Base-by-base conservation (phyloP, 2,113 vertebrate species). In the Cyprinodon tularosa region DNA sequence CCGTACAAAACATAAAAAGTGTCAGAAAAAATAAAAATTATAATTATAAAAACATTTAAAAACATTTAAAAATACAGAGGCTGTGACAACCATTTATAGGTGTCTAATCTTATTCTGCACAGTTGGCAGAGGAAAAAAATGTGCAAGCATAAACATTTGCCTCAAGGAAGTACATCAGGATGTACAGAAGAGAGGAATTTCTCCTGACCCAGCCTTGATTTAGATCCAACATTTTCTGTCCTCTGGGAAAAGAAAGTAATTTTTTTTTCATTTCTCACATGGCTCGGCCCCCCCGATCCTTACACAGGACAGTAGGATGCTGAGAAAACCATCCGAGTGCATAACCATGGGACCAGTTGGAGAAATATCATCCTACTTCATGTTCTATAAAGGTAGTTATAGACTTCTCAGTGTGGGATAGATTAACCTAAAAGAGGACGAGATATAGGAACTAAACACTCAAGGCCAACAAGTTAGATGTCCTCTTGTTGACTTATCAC, bases 101-200 rank as follows among this genome's bases (percentile, higher is more conserved):
- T 80, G 80, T 80, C 87, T 81, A 85, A 63, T 67, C 73, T 87
- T 80, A 78, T 76, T 68, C 44, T 0, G 88, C 67, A 78, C 72
- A 70, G 84, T 84, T 7, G 59, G 53, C 79, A 71, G 53, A 84
- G 81, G 10, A 2, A 38, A 69, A 83, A 84, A 84, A 87, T 89
- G 84, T 84, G 74, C 83, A 86, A 87, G 90, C 82, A 85, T 92
- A 93, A 93, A 92, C 90, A 93, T 82, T 76, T 71, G 81, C 85
- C 69, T 84, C 88, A 88, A 86, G 80, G 72, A 89, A 86, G 84
- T 83, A 85, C 90, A 90, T 82, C 73, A 75, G 75, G 84, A 85
- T 84, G 84, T 73, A 90, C 85, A 81, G 83, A 80, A n/a, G 67
- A 83, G 82, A 77, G 84, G 67, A 80, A 68, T 71, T 69, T 83